Evolutionary conservation across 2,888 invertebrate genomes (phyloP).

Genomic region (Lasioglossum lativentre): DNA sequence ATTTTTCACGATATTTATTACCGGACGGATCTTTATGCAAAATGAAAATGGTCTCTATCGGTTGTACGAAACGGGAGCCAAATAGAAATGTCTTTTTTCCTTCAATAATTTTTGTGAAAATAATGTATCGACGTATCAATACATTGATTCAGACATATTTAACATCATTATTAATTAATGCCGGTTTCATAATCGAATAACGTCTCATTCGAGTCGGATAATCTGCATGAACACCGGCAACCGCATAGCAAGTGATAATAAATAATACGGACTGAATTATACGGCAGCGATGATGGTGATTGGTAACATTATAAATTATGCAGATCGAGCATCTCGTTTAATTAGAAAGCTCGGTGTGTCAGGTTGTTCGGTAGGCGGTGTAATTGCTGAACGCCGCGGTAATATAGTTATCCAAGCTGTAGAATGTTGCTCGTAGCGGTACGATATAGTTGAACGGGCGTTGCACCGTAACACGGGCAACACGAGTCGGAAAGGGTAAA

Average conservation of each 20-base stretch:
- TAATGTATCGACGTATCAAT: too few relatives aligned
- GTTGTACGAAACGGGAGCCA: too few relatives aligned
- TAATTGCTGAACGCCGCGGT: not conserved
- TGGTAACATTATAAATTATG: not conserved
- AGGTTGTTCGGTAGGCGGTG: not conserved
- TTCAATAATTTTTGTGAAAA: too few relatives aligned
- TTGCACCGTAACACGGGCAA: not conserved
- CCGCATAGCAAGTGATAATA: not conserved
- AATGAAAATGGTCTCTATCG: not conserved
- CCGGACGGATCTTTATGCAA: not conserved
- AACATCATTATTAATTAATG: not conserved
- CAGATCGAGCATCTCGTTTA: not conserved
- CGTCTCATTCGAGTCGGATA: not conserved
- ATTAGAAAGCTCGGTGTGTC: not conserved
- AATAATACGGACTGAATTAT: not conserved
- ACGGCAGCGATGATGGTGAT: not conserved
- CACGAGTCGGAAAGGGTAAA: not conserved
- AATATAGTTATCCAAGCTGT: not conserved
- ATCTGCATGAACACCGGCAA: not conserved
- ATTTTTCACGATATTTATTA: not conserved
- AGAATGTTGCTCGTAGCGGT: not conserved
- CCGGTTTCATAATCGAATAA: not conserved
- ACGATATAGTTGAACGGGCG: not conserved
- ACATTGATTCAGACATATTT: too few relatives aligned
- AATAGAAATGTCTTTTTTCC: not conserved